Evolutionary conservation across 2,888 invertebrate genomes (phyloP).

Genomic region (Mechanitis messenoides): DNA sequence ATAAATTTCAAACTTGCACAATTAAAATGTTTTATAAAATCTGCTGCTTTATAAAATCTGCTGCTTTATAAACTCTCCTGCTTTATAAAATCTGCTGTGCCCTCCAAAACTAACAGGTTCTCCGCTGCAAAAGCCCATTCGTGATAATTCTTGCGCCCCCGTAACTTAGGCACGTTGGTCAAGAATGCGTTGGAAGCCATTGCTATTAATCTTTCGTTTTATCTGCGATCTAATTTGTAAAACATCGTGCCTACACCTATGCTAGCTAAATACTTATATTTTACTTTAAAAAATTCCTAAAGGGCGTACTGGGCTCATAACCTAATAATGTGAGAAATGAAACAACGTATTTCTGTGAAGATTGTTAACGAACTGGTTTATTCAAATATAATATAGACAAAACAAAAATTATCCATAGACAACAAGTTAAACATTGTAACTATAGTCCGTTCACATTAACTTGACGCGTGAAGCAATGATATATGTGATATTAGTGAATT

Average conservation of each 20-base stretch:
- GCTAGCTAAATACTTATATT: conserved; percentile 11
- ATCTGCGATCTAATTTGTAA: conserved; percentile 12
- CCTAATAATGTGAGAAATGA: conserved; percentile 11
- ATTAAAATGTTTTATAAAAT: conserved; percentile 16
- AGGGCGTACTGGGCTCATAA: conserved; percentile 13
- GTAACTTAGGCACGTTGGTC: conserved; percentile 27
- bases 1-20: conserved; percentile 6
- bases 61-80: no score
- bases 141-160: conserved; percentile 28
- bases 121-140: conserved; percentile 31
- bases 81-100: conserved; percentile 11
- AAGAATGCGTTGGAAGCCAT: conserved; percentile 23
- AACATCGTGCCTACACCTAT: conserved; percentile 3
- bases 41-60: no score
- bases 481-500: no score
- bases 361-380: conserved; percentile 25
- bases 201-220: conserved; percentile 22
- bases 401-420: not conserved
- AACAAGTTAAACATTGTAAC: no score
- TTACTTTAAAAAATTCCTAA: conserved; percentile 4
- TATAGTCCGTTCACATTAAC: no score
- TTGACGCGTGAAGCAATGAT: no score
- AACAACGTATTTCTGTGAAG: conserved; percentile 10
- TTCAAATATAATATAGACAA: conserved; percentile 3
- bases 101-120: conserved; percentile 29